Evolutionary conservation across 2,888 invertebrate genomes (phyloP), one percentile per base, ranked within the genome.

Genomic region (Drosophila differens): DNA sequence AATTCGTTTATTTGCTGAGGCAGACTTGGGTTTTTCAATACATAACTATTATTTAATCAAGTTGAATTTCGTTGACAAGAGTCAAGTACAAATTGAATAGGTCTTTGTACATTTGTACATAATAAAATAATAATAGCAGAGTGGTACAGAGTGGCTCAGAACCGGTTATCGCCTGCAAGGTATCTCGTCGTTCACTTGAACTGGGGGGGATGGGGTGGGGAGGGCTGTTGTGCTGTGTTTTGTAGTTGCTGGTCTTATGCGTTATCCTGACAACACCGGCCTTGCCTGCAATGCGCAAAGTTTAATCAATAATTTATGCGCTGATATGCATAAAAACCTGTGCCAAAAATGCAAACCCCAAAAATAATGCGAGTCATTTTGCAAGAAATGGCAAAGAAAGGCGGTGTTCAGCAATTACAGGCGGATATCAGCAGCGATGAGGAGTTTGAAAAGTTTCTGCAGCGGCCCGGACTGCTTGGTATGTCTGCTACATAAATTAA

Each of bases 401-500:
- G 96, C 49, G 96, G 95, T 51, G 96, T 96, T 76, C 95, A 96
- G 14, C 97, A 97, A 87, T 94, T 97, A 64, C 97, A 97, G 93
- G 95, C 95, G 0, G 98, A 98, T 92, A 95, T 98, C 52, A 95
- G 95, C 84, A 96, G 94, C 9, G 97, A 98, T 84, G 98, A 98
- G 74, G 98, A 98, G 81, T 98, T 98, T 96, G 95, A 95, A 70
- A 97, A 96, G 92, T 95, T 98, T 82, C 90, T 98, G 53, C 94
- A 95, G 66, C 95, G 95, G 85, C 96, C 96, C 78, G 98, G 98
- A 80, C 94, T 98, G 19, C 94, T 97, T 71, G 96, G 97, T 97
- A 90, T 32, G 58, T 41, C 12, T 22, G 16, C 25, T 16, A 16
- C 16, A 25, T 4, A 93, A 5, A 22, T 6, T 2, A 4, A 7